Percentiles rank a stretch among this genome's conserved stretches.
Evolutionary conservation across 2,113 vertebrate genomes (phyloP).

Genomic region (Emydura subglobosa): DNA sequence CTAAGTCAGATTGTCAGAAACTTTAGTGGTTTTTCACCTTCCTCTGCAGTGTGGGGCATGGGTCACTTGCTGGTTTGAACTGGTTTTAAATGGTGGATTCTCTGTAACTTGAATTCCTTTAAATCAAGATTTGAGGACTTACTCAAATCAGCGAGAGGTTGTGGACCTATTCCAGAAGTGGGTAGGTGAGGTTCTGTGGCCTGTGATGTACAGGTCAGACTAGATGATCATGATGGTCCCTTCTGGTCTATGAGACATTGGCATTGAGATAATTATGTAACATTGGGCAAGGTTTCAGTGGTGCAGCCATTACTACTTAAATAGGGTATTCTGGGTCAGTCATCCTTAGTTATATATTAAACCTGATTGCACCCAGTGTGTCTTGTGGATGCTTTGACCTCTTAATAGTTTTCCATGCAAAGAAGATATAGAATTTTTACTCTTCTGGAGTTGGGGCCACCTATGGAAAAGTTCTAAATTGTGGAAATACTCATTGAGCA

Average conservation of each 20-base stretch:
- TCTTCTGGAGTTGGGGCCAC: not conserved
- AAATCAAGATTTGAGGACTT: not conserved
- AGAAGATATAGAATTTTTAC: not conserved
- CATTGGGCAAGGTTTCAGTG: not conserved
- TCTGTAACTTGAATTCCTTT: not conserved
- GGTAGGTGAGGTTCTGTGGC: not conserved
- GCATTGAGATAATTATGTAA: not conserved
- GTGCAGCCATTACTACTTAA: not conserved
- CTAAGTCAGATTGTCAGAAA: not conserved
- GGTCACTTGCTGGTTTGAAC: not conserved
- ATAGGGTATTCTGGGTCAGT: not conserved
- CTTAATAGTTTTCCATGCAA: not conserved
- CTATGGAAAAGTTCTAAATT: not conserved
- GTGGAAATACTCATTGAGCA: not conserved
- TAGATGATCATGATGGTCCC: not conserved
- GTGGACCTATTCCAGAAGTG: not conserved
- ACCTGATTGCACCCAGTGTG: not conserved
- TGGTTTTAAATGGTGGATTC: not conserved
- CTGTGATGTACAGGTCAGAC: not conserved
- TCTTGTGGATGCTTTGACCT: not conserved
- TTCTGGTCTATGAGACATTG: not conserved
- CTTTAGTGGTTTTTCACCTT: not conserved
- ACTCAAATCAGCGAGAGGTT: not conserved
- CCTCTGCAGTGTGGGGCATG: not conserved
- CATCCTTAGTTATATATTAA: not conserved